Base-by-base conservation (phyloP, 1,140 invertebrate species). In the Telenomus remus region DNA sequence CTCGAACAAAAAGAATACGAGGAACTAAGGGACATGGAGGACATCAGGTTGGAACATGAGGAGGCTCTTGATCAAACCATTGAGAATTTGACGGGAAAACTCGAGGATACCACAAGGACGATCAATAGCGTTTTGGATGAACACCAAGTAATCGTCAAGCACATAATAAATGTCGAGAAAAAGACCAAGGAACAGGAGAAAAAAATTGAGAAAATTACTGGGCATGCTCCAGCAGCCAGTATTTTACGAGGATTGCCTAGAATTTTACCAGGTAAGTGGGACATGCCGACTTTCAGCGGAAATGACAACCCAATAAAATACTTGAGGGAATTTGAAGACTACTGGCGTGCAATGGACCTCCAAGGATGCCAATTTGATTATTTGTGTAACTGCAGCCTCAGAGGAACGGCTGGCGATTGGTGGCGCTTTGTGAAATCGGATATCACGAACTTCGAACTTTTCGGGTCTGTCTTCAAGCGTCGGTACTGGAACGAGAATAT, bases 401-500 rank as follows among this genome's bases (percentile, higher is more conserved):
- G 33, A 11, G 27, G 8, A 5, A 33, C 19, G 8, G 47, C 27
- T 7, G 19, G 12, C 3, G 47, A 49, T 4, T 49, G 47, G 47
- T 49, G 27, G 47, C 47, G 27, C 3, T 7, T 49, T 0, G 27
- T 49, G 0, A 11, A 4, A 5, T 4, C n/a, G 7, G 10, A 33
- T 3, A 34, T 49, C 4, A 3, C 9, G 0, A 1, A 10, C 4
- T 34, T 49, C n/a, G n/a, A 49, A n/a, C 11, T 10, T 27, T 49
- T 49, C n/a, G 8, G 19, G n/a, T 3, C 0, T 33, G 12, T 33
- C n/a, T 49, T 49, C 19, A 13, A n/a, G 8, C 27, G 27, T 0
- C 4, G 47, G n/a, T 49, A 49, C 8, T 49, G 19, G 27, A 49
- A 49, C 33, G 19, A 49, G 3, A 13, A 34, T 11, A 12, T 49